phyloP scores from a whole-genome alignment of 2,888 invertebrate genomes.

The Eumacrocentrus americanus region DNA sequence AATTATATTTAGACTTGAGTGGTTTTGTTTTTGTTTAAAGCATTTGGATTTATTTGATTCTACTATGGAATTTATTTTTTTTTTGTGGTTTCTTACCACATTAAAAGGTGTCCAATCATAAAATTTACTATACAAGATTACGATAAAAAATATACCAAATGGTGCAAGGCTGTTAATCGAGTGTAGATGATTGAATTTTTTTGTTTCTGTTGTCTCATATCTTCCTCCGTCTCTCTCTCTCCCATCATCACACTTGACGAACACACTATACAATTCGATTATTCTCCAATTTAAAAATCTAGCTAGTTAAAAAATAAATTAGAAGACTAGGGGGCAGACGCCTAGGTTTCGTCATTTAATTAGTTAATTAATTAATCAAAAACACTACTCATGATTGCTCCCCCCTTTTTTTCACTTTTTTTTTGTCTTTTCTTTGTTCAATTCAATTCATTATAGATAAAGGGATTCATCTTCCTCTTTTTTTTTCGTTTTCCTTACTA shows the following conservation, averaged over 20 bases:
- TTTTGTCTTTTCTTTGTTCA: background rate
- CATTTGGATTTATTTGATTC: constrained; percentile 28
- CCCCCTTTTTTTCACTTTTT: background rate
- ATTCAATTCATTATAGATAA: background rate
- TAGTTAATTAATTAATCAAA: background rate
- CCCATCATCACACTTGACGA: too few species aligned
- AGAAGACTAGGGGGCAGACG: constrained; percentile 23
- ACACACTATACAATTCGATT: constrained; percentile 12
- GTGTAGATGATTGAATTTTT: constrained; percentile 3
- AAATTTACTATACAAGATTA: constrained; percentile 42
- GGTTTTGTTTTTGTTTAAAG: constrained; percentile 26
- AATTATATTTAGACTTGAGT: background rate
- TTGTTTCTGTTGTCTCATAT: background rate
- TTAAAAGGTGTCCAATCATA: constrained; percentile 35
- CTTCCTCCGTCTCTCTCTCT: background rate
- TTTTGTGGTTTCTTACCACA: constrained; percentile 27
- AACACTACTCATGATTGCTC: constrained; percentile 4
- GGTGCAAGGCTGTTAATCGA: constrained; percentile 35
- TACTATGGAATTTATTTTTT: constrained; percentile 25
- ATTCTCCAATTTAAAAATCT: constrained; percentile 15
- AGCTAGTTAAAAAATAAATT: constrained; percentile 26
- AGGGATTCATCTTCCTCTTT: background rate
- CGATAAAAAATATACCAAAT: constrained; percentile 41
- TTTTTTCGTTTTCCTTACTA: background rate
- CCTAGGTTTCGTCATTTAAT: too few species aligned